A percentile compares a stretch with the other conserved stretches of the same genome.
Evolutionary conservation across 2,113 vertebrate genomes (phyloP).

Genomic region (Harpagus bidentatus): DNA sequence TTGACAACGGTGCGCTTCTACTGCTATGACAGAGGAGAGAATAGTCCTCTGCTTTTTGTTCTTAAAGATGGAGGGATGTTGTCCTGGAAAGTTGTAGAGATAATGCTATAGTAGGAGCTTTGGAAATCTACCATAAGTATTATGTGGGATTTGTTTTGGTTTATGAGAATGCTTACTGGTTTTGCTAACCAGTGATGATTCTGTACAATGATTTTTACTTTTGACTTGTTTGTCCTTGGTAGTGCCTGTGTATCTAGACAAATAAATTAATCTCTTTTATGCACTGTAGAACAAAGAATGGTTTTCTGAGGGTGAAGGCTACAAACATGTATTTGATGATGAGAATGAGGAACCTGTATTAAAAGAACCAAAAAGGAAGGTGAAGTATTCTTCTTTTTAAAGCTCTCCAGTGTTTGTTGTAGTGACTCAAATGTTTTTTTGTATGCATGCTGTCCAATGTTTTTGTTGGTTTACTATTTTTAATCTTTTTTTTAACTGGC

Average conservation of each 20-base stretch:
- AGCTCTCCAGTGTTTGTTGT: background rate
- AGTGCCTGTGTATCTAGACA: background rate
- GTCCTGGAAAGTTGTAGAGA: background rate
- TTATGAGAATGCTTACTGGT: background rate
- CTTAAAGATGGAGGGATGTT: background rate
- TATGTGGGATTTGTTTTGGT: background rate
- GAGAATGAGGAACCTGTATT: slow-evolving; percentile 25
- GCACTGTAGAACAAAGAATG: slow-evolving; percentile 45
- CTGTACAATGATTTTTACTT: background rate
- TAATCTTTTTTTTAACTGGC: background rate
- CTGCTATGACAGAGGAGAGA: background rate
- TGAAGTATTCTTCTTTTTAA: slow-evolving; percentile 5
- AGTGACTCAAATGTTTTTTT: background rate
- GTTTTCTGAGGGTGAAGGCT: slow-evolving; percentile 33
- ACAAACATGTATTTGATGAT: slow-evolving; percentile 33
- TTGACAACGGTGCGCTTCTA: background rate
- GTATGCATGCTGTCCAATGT: background rate
- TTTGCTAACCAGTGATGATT: background rate
- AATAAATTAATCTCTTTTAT: background rate
- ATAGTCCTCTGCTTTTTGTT: background rate
- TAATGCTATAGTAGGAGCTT: background rate
- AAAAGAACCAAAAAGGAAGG: slow-evolving; percentile 67
- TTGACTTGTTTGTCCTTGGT: background rate
- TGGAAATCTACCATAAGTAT: background rate
- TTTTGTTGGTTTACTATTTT: background rate